Conservation (phyloP, 1,140 invertebrate genomes). For the Copidosoma floridanum region DNA sequence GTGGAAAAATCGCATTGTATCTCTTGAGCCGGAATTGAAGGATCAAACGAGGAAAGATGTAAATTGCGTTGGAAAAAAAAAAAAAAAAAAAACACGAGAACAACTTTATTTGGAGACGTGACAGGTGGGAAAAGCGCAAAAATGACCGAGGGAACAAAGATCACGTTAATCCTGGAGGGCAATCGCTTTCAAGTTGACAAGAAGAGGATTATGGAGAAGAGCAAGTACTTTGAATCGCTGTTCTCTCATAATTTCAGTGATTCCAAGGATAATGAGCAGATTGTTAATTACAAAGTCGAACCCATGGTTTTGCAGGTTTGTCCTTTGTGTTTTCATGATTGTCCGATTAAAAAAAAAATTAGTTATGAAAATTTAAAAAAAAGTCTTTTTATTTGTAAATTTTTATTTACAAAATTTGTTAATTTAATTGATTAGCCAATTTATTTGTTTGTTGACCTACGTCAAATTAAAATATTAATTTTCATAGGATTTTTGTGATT, state of each 20-base stretch:
- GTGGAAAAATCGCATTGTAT: too few relatives aligned
- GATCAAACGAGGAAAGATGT: slow-evolving; percentile 7
- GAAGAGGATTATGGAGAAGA: slow-evolving; percentile 23
- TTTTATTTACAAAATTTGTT: too few relatives aligned
- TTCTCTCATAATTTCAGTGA: slow-evolving; percentile 36
- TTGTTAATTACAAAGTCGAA: slow-evolving; percentile 32
- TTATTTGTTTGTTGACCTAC: too few relatives aligned
- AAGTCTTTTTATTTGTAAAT: too few relatives aligned
- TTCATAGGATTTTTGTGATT: slow-evolving; percentile 33
- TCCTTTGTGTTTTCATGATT: too few relatives aligned
- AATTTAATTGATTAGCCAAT: too few relatives aligned
- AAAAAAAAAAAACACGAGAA: too few relatives aligned
- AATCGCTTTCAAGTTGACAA: slow-evolving; percentile 24
- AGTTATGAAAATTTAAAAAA: too few relatives aligned
- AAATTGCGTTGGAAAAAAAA: too few relatives aligned
- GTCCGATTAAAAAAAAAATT: too few relatives aligned
- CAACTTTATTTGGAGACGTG: too few relatives aligned
- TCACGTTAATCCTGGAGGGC: slow-evolving; percentile 24
- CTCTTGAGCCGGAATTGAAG: too few relatives aligned
- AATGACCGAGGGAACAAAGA: slow-evolving; percentile 13
- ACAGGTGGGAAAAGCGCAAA: not conserved
- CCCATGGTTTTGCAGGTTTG: slow-evolving; percentile 29
- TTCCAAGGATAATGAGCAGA: slow-evolving; percentile 27
- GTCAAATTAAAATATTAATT: not conserved
- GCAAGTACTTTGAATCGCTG: slow-evolving; percentile 32